These are phyloP conservation scores for Hirtodrosophila histrioides DNA, from an alignment of 2,888 invertebrate genomes.

Conservation along the genomic window DNA sequence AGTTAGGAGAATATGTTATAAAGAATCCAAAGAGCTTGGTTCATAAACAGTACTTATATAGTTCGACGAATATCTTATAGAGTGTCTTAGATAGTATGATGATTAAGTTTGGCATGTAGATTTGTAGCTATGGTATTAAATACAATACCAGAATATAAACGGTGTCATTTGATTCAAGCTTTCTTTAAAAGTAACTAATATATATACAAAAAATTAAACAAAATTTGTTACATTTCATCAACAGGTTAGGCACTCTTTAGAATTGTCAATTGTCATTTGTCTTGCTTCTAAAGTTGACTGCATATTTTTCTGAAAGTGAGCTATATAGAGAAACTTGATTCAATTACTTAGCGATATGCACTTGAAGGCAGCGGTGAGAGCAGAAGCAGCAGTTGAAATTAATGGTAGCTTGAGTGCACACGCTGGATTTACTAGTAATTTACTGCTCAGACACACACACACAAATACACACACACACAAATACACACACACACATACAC, in stretches of 20 bases:
- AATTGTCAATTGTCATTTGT: constrained; percentile 26
- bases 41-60: too few species aligned
- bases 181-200: too few species aligned
- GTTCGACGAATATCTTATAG: too few species aligned
- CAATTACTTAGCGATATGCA: constrained; percentile 62
- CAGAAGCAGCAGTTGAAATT: constrained; percentile 45
- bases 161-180: too few species aligned
- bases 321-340: constrained; percentile 37
- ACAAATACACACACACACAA: constrained; percentile 1
- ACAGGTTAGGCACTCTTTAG: background rate
- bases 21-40: too few species aligned
- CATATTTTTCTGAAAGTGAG: constrained; percentile 28
- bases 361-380: constrained; percentile 16
- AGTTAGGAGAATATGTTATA: too few species aligned
- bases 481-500: background rate
- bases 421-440: constrained; percentile 63
- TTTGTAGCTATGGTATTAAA: too few species aligned
- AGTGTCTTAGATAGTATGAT: background rate
- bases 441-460: constrained; percentile 39
- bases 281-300: constrained; percentile 22
- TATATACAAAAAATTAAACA: too few species aligned
- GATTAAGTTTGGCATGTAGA: too few species aligned
- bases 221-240: too few species aligned
- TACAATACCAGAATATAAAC: too few species aligned
- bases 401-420: constrained; percentile 60